Base-by-base conservation (phyloP, 2,113 vertebrate genomes). In the Nestor notabilis region DNA sequence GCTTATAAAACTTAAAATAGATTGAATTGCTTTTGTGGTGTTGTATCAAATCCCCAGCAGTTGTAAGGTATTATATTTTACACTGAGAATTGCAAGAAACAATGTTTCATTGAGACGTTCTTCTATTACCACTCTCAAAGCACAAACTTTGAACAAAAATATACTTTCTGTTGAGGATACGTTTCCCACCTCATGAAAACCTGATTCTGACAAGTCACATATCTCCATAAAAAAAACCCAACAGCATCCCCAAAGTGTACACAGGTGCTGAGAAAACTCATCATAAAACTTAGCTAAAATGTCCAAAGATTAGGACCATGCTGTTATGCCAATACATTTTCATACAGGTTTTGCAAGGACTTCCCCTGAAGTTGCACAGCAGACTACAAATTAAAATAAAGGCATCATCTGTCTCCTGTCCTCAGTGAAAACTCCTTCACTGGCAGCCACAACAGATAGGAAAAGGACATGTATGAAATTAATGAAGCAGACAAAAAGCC, bases 191-290 rank as follows among this genome's bases (percentile, higher is more conserved):
- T 63, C 25, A 11, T 5, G 35, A 25, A 60, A 66, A 86, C 8
- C 21, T 6, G 7, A 37, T 13, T 17, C 24, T 20, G 31, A n/a
- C 18, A 43, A 56, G 5, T 41, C 21, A 25, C 8, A 37, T 5
- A 44, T 13, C 9, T n/a, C 31, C n/a, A 13, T 33, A 35, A 66
- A 82, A 60, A 41, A 50, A 63, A 6, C 4, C 5, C 24, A 58
- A 58, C 53, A 65, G 43, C 28, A 55, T 1, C 5, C 25, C 14
- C 0, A 2, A 84, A 53, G 23, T 0, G 6, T 6, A n/a, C 15
- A 14, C 5, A 37, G 25, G 4, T n/a, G 17, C 63, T 41, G 29
- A 63, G 44, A 46, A 65, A 90, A 86, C 27, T 9, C 24, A 76
- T 18, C 65, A 7, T 1, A 80, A 43, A 80, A 35, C 17, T 64